These are phyloP conservation scores for Euspilapteryx auroguttella DNA, from an alignment of 2,888 invertebrate genomes.

Conservation along the genomic window DNA sequence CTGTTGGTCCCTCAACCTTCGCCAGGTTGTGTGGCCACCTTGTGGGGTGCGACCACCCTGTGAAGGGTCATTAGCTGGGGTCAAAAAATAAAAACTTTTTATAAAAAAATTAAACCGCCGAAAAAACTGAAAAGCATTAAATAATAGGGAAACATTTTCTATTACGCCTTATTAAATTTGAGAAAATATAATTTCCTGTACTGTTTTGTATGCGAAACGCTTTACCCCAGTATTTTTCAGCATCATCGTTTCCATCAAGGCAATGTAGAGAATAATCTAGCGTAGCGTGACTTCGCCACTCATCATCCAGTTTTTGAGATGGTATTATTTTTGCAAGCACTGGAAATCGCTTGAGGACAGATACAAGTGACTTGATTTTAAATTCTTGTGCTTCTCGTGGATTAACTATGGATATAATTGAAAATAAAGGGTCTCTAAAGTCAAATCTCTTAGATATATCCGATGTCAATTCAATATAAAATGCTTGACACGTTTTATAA, in stretches of 20 bases:
- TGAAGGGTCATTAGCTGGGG: too few relatives aligned
- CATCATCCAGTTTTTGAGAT: too few relatives aligned
- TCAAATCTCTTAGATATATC: constrained; percentile 3
- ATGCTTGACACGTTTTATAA: too few relatives aligned
- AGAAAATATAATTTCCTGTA: constrained; percentile 1
- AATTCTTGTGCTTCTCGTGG: constrained; percentile 4
- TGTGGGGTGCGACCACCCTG: too few relatives aligned
- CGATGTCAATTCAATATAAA: constrained; percentile 3
- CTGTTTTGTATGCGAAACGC: constrained; percentile 4
- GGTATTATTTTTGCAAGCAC: constrained; percentile 3
- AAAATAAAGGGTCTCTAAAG: constrained; percentile 2
- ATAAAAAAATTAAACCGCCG: too few relatives aligned
- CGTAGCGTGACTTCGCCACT: constrained; percentile 3
- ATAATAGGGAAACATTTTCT: too few relatives aligned
- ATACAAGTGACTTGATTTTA: constrained; percentile 3
- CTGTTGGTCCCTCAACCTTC: too few relatives aligned
- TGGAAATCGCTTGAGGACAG: constrained; percentile 3
- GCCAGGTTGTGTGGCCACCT: too few relatives aligned
- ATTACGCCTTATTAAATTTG: too few relatives aligned
- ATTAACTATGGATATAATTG: constrained; percentile 3
- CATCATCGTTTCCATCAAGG: constrained; percentile 1
- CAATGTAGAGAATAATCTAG: constrained; percentile 2
- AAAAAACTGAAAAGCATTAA: too few relatives aligned
- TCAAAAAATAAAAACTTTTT: too few relatives aligned
- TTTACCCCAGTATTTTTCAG: constrained; percentile 3